Evolutionary conservation across 2,113 vertebrate species (phyloP), one percentile per base, ranked within the genome.

Genomic region (Columba janthina): DNA sequence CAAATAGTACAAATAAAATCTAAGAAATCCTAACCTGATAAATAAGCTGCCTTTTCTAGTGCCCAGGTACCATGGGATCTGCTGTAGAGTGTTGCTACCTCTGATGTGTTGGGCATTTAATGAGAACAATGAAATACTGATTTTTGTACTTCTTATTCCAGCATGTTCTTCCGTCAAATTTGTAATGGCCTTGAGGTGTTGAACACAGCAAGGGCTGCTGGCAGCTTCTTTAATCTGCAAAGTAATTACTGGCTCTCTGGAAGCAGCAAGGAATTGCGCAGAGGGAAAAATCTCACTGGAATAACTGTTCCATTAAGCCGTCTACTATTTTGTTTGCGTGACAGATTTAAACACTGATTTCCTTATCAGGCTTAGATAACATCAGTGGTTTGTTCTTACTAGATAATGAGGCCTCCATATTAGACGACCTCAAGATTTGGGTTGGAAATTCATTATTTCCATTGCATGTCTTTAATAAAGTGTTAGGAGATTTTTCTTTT

Each of bases 301-400:
- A 44, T 71, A 88, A 62, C 85, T 86, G 29, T 77, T 64, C 73
- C 67, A 42, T 83, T 91, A 77, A 91, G 81, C 77, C 82, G 57
- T 67, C 91, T 70, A 8, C 71, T 60, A 2, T 85, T 93, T 77
- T 71, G 51, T 95, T 90, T 94, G 83, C 1, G 1, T 90, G 79
- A 88, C 75, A 56, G 16, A 87, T 95, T 91, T 56, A 61, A 91
- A 79, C 38, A 85, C 71, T 9, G 56, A 80, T 96, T 95, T 94
- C 72, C 53, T 86, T 81, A 80, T 80, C 53, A 11, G 69, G 82
- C 53, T 77, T 67, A 90, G 78, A 88, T 94, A 93, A 80, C 2
- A 0, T 67, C 93, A 88, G 82, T 85, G 90, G 69, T 84, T 93
- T 94, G 75, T 62, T 94, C 82, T 74, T 85, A 38, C 25, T 56